These are phyloP conservation scores for Plemyria rubiginata DNA, from an alignment of 2,888 invertebrate species.

Conservation along the genomic window DNA sequence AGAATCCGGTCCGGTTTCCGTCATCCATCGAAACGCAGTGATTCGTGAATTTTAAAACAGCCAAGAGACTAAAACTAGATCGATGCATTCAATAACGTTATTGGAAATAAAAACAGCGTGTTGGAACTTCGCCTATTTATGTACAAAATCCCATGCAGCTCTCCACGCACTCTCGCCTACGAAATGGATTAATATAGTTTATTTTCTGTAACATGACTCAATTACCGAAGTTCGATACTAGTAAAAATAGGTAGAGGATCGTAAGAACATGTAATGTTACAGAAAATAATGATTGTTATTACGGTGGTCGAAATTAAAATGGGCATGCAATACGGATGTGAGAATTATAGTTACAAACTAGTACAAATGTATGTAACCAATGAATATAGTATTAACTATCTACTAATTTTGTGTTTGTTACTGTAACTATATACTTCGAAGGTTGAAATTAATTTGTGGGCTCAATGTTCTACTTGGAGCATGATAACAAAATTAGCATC, in stretches of 20 bases:
- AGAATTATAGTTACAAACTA: constrained; percentile 60
- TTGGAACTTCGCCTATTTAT: constrained; percentile 50
- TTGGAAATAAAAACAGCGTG: constrained; percentile 49
- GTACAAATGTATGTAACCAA: constrained; percentile 49
- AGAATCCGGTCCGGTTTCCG: constrained; percentile 16
- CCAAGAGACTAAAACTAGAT: constrained; percentile 40
- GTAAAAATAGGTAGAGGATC: constrained; percentile 35
- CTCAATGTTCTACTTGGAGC: constrained; percentile 81
- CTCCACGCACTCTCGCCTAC: constrained; percentile 46
- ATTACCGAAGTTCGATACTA: constrained; percentile 38
- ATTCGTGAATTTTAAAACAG: constrained; percentile 31
- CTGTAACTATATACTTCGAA: constrained; percentile 58
- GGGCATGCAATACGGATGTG: constrained; percentile 58
- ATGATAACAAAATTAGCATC: constrained; percentile 69
- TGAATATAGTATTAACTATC: constrained; percentile 49
- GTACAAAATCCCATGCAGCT: constrained; percentile 54
- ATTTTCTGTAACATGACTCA: constrained; percentile 59
- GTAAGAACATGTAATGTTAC: constrained; percentile 43
- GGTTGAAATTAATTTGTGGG: constrained; percentile 73
- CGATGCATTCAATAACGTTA: constrained; percentile 45
- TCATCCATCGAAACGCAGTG: constrained; percentile 22
- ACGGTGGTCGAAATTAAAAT: constrained; percentile 57
- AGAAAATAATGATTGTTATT: constrained; percentile 51
- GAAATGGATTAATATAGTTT: constrained; percentile 43
- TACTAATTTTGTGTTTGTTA: constrained; percentile 73